A percentile compares a stretch with the other conserved stretches of the same genome.
These are phyloP conservation scores for Drosophila prosaltans DNA, from an alignment of 1,140 invertebrate species.

Conservation along the genomic window DNA sequence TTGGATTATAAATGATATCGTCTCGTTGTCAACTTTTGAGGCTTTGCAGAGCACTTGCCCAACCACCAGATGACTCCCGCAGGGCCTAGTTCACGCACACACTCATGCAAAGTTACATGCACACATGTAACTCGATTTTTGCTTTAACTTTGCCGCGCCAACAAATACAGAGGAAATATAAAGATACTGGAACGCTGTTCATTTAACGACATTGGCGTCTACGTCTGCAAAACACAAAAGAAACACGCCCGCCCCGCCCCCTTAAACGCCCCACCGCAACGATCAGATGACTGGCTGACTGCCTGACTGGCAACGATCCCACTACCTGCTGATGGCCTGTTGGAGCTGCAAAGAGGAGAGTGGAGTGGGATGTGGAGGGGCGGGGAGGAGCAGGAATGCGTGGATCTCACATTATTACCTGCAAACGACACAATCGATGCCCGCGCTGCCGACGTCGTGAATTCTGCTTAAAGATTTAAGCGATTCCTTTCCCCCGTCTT, in stretches of 20 bases:
- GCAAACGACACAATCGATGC: slow-evolving; percentile 81
- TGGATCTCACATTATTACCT: slow-evolving; percentile 82
- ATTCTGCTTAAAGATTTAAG: slow-evolving; percentile 71
- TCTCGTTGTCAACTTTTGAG: slow-evolving; percentile 2
- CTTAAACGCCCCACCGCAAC: slow-evolving; percentile 44
- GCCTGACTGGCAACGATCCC: slow-evolving; percentile 55
- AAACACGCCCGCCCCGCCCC: slow-evolving; percentile 64
- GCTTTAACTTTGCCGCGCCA: slow-evolving; percentile 75
- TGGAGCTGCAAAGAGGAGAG: background rate
- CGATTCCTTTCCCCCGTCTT: slow-evolving; percentile 28
- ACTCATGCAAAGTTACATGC: background rate
- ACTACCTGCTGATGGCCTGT: slow-evolving; percentile 71
- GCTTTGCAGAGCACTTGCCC: slow-evolving; percentile 39
- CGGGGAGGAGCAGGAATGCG: slow-evolving; percentile 62
- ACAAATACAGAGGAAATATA: slow-evolving; percentile 50
- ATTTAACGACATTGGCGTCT: slow-evolving; percentile 81
- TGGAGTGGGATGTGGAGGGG: background rate
- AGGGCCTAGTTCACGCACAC: slow-evolving; percentile 47
- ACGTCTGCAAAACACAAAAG: slow-evolving; percentile 78
- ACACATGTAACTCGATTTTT: slow-evolving; percentile 66
- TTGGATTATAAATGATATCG: slow-evolving; percentile 60
- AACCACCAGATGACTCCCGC: slow-evolving; percentile 61
- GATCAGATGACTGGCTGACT: slow-evolving; percentile 75
- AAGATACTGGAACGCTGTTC: slow-evolving; percentile 48
- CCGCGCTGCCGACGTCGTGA: slow-evolving; percentile 55